phyloP scores from a whole-genome alignment of 2,888 invertebrate genomes.

The Eupithecia pulchellata region DNA sequence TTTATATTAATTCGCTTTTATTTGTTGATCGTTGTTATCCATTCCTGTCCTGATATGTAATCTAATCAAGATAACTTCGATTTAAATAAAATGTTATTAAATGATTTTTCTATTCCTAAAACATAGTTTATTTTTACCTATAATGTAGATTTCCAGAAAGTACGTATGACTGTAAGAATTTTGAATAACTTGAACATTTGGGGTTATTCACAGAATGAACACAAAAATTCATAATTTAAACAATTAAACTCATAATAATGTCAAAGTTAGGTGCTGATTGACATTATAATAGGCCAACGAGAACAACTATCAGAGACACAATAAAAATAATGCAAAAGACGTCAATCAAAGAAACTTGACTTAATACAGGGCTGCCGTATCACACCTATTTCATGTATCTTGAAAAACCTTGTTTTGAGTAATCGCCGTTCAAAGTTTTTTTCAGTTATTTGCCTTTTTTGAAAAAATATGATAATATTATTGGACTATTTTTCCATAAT shows the following conservation, averaged over 20 bases:
- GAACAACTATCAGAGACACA: conserved; percentile 76
- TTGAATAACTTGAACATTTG: neutral
- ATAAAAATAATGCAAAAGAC: conserved; percentile 71
- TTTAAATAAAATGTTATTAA: no score
- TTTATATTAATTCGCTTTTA: conserved; percentile 41
- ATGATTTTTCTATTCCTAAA: no score
- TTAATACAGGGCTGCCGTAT: no score
- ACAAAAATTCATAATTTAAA: conserved; percentile 13
- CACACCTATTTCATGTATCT: no score
- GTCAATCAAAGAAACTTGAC: conserved; percentile 79
- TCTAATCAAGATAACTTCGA: no score
- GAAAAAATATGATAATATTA: no score
- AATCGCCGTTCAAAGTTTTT: no score
- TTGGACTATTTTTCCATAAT: no score
- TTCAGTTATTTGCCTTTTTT: no score
- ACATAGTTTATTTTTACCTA: no score
- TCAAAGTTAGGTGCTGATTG: conserved; percentile 46
- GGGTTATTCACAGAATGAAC: neutral
- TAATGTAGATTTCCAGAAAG: neutral
- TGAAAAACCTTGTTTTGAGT: no score
- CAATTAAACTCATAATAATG: conserved; percentile 26
- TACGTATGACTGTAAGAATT: neutral
- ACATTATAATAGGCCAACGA: conserved; percentile 49
- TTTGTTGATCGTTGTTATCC: neutral
- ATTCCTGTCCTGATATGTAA: neutral